phyloP scores from a whole-genome alignment of 2,888 invertebrate species.

The Clepsis dumicolana region DNA sequence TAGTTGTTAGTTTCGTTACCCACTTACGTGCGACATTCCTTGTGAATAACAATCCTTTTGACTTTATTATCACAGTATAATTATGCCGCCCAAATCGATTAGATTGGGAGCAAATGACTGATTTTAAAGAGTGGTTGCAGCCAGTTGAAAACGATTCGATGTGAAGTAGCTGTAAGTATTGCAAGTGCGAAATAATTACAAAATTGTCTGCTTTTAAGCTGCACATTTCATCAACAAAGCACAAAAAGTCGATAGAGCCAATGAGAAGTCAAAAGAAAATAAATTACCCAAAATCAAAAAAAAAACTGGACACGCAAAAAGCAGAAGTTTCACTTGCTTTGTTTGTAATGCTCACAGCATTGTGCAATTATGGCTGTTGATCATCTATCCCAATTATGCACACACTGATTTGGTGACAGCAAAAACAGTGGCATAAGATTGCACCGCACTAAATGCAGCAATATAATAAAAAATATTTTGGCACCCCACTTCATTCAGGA shows the following conservation, averaged over 20 bases:
- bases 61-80: too few relatives aligned
- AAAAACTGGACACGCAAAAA: slow-evolving; percentile 2
- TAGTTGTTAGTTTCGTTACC: too few relatives aligned
- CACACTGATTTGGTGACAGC: slow-evolving; percentile 35
- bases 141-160: slow-evolving; percentile 36
- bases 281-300: background rate
- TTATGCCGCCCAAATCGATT: background rate
- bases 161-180: slow-evolving; percentile 40
- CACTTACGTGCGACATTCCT: too few relatives aligned
- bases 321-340: slow-evolving; percentile 33
- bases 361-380: slow-evolving; percentile 30
- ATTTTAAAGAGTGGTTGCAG: slow-evolving; percentile 29
- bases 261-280: background rate
- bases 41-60: too few relatives aligned
- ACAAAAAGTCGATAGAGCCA: background rate
- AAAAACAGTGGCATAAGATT: slow-evolving; percentile 38
- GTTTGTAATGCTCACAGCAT: slow-evolving; percentile 39
- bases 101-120: background rate
- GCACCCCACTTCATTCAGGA: slow-evolving; percentile 43
- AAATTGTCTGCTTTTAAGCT: background rate
- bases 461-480: slow-evolving; percentile 31
- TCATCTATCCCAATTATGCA: slow-evolving; percentile 35
- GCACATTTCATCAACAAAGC: background rate
- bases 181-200: slow-evolving; percentile 1
- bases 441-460: slow-evolving; percentile 43